These are phyloP conservation scores for Orthosia cruda DNA, from an alignment of 2,888 invertebrate genomes.

Conservation along the genomic window DNA sequence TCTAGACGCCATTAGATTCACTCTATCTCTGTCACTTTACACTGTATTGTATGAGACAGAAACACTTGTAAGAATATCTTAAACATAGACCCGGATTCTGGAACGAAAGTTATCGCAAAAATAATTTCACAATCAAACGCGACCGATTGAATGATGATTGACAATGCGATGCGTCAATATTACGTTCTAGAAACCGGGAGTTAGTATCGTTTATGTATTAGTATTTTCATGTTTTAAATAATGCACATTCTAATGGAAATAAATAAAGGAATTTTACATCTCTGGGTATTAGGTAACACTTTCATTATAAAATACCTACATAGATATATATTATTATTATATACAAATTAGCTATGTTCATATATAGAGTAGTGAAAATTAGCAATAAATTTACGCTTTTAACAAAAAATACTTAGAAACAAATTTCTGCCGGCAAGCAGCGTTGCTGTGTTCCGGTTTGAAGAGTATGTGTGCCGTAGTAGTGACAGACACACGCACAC, in stretches of 20 bases:
- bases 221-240: constrained; percentile 1
- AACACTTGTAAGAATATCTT: neutral
- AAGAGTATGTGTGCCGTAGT: too few relatives aligned
- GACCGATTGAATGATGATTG: too few relatives aligned
- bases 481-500: too few relatives aligned
- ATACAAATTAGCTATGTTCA: constrained; percentile 13
- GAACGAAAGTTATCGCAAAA: too few relatives aligned
- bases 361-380: constrained; percentile 10
- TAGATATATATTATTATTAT: neutral
- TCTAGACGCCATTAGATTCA: neutral
- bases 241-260: constrained; percentile 18
- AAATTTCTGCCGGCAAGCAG: neutral
- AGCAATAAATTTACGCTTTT: constrained; percentile 11
- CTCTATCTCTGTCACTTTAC: constrained; percentile 2
- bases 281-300: constrained; percentile 7
- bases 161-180: too few relatives aligned
- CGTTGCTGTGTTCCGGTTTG: neutral
- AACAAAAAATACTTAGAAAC: neutral
- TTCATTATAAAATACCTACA: neutral
- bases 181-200: too few relatives aligned
- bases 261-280: neutral
- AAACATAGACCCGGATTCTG: too few relatives aligned
- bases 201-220: constrained; percentile 4
- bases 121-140: too few relatives aligned
- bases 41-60: neutral